Base-by-base conservation (phyloP, 2,113 vertebrate genomes). In the Porphyrio hochstetteri region DNA sequence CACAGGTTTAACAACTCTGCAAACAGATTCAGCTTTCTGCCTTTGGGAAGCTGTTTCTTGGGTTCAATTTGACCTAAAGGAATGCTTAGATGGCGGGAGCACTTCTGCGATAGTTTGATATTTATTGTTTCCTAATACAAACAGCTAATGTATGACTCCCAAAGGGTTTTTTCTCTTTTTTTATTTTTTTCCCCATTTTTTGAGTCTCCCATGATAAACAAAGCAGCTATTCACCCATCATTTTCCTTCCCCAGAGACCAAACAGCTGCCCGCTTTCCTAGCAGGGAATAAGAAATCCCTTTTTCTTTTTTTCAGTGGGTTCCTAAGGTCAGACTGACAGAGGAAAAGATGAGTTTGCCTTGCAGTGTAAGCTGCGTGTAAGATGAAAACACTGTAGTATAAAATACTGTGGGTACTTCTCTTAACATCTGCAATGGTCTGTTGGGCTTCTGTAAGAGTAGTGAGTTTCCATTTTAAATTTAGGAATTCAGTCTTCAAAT, bases 141-240 rank as follows among this genome's bases (percentile, higher is more conserved):
- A 42, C 64, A 88, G 38, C 13, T 35, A 82, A 52, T 19, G 9
- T 70, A 69, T n/a, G 20, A 50, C 21, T 82, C 31, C 36, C 16
- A 69, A 69, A 80, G 25, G 9, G 35, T 82, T 53, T 13, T 6
- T 86, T 48, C 29, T 53, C n/a, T 59, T 40, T 25, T 24, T 9
- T 0, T 3, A 81, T 64, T 40, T 64, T 40, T n/a, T 35, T 5
- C 0, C 0, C 25, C 42, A n/a, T 6, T 87, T 79, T 42, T 80
- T 4, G 21, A 33, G 27, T 80, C 40, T 94, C 64, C 89, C 42
- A 25, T 72, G 38, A 76, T 76, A 95, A 94, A 97, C 56, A 88
- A 93, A 89, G 69, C 81, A 87, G 42, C 81, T 91, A 90, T 94
- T 94, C 90, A 92, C 36, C 20, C 76, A 38, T 56, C 74, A 78